A percentile compares a stretch with the other conserved stretches of the same genome.
Evolutionary conservation across 2,113 vertebrate species (phyloP).

Genomic region (Cavia porcellus): DNA sequence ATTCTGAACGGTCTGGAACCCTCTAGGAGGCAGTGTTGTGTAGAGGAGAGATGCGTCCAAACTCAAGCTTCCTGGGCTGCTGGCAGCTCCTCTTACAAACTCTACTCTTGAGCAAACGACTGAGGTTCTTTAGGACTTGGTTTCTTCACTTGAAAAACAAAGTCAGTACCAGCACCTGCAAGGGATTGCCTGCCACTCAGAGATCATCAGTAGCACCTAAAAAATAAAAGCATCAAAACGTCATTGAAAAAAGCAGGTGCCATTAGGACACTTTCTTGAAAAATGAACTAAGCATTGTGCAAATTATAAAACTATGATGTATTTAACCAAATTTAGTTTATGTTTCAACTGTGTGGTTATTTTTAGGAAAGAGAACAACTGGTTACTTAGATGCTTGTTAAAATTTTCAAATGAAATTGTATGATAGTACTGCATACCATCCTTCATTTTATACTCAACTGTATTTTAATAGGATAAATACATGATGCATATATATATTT

Average conservation of each 20-base stretch:
- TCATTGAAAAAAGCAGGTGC: background rate
- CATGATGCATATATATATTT: background rate
- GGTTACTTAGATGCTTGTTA: constrained; percentile 14
- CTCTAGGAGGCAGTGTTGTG: constrained; percentile 70
- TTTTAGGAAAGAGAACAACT: background rate
- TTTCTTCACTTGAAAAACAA: constrained; percentile 30
- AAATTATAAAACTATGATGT: constrained; percentile 37
- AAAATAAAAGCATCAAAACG: background rate
- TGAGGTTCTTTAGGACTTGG: background rate
- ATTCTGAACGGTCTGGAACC: background rate
- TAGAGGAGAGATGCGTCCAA: background rate
- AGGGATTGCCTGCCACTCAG: constrained; percentile 31
- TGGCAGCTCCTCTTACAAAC: background rate
- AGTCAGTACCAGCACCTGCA: background rate
- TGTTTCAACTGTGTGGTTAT: background rate
- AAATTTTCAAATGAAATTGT: constrained; percentile 3
- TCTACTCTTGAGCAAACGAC: constrained; percentile 51
- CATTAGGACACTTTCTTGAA: constrained; percentile 14
- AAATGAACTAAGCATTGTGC: constrained; percentile 16
- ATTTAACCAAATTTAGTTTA: constrained; percentile 30
- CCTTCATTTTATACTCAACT: background rate
- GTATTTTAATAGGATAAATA: background rate
- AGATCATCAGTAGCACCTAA: background rate
- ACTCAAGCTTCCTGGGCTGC: background rate
- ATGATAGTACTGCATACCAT: background rate